phyloP scores from a whole-genome alignment of 2,888 invertebrate species.

The Sinotaia quadrata region DNA sequence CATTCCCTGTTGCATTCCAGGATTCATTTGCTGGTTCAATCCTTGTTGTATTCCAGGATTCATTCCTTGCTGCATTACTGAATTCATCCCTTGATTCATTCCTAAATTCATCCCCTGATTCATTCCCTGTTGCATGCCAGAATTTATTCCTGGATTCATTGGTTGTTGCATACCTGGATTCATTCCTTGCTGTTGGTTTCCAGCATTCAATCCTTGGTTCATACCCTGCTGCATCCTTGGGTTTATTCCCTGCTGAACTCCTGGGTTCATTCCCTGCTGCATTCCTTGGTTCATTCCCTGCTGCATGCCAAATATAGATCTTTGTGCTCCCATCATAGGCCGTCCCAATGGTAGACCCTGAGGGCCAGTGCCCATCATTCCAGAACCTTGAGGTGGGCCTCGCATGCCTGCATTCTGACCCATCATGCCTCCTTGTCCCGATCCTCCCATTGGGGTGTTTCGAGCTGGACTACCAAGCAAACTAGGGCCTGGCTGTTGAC shows the following conservation, averaged over 20 bases:
- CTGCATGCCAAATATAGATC: slow-evolving; percentile 23
- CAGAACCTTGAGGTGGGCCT: not conserved
- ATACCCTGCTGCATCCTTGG: slow-evolving; percentile 18
- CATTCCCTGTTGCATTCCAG: slow-evolving; percentile 5
- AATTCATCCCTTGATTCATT: not conserved
- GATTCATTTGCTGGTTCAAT: not conserved
- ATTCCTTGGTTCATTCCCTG: slow-evolving; percentile 18
- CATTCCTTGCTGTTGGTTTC: slow-evolving; percentile 16
- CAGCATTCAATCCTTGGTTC: not conserved
- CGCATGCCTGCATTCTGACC: slow-evolving; percentile 6
- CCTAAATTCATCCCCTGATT: not conserved
- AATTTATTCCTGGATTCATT: slow-evolving; percentile 20
- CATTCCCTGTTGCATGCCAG: slow-evolving; percentile 13
- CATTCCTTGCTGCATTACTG: slow-evolving; percentile 21
- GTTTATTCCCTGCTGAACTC: slow-evolving; percentile 21
- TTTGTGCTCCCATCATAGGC: slow-evolving; percentile 28
- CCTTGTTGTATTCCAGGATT: slow-evolving; percentile 7
- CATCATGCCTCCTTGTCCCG: slow-evolving; percentile 33
- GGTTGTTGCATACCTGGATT: not conserved
- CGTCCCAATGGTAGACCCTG: slow-evolving; percentile 17
- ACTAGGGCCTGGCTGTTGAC: slow-evolving; percentile 22
- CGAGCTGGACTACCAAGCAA: slow-evolving; percentile 21
- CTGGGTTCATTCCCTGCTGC: slow-evolving; percentile 18
- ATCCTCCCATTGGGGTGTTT: slow-evolving; percentile 24
- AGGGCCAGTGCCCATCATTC: slow-evolving; percentile 19